Base-by-base conservation (phyloP, 2,888 invertebrate species). In the Galeopsomyia nigrocyanea region DNA sequence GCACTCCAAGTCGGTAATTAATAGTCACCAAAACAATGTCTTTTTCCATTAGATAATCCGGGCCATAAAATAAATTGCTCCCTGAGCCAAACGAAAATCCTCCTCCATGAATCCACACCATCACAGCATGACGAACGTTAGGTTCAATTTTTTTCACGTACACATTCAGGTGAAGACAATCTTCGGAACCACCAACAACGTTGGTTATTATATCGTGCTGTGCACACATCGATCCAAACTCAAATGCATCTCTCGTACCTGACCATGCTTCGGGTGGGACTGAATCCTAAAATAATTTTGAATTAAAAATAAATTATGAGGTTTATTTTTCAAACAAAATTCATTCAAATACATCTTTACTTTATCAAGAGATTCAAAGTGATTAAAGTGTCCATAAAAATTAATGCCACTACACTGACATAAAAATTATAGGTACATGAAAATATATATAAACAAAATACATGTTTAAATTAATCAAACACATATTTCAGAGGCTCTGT, bases 211-310 rank as follows among this genome's bases (percentile, higher is more conserved):
- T 13, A 57, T 71, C 68, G 19, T 73, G n/a, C 9, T 70, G 61
- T 0, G 49, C 16, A 2, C 60, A 26, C 2, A 68, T 55, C 2
- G 53, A 51, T 0, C 83, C 83, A 49, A 85, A 80, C 3, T 80
- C 77, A 0, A 86, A 85, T 21, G 73, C 78, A 39, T 78, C 77
- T 17, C 76, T 76, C 71, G 78, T 60, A 16, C 81, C 83, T 0
- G 77, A 77, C 89, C 89, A 89, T 39, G 86, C 78, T 19, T 81
- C 80, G 0, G 82, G 82, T 6, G 87, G 84, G 53, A 81, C 80
- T 0, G 89, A 88, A 13, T 88, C 87, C 81, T 85, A 58, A 61
- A 73, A 71, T 66, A 31, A 60, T 57, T 68, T 62, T 81, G 84
- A 83, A 79, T 53, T 17, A 53, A 0, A 3, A 39, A 39, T 39